phyloP scores from a whole-genome alignment of 92 coral and sea anemone genomes.

The Porites divaricata region DNA sequence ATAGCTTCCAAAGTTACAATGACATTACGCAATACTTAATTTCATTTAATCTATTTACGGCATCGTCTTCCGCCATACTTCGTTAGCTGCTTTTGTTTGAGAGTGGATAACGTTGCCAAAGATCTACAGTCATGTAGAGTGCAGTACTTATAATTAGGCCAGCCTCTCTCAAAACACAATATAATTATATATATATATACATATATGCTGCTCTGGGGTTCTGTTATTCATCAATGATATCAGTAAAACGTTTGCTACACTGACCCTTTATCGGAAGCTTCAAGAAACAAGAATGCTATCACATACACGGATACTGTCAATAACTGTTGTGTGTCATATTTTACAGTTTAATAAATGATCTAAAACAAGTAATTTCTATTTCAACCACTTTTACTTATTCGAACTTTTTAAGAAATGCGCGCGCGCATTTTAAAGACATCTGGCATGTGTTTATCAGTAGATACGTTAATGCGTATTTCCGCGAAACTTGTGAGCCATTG shows the following conservation, averaged over 20 bases:
- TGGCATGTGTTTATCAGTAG: not conserved
- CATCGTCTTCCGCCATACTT: not conserved
- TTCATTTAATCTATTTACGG: not conserved
- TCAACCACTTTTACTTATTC: not conserved
- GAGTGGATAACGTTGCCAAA: not conserved
- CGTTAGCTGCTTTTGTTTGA: not conserved
- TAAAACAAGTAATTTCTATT: no score
- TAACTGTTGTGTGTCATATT: no score
- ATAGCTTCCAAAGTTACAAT: no score
- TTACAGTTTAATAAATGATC: no score
- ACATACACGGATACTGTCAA: no score
- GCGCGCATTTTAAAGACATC: not conserved
- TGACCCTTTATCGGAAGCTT: not conserved
- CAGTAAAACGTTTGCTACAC: not conserved
- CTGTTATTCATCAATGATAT: not conserved
- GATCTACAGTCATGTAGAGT: not conserved
- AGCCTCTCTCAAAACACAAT: no score
- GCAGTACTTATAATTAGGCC: no score
- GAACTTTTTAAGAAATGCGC: not conserved
- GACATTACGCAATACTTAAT: no score
- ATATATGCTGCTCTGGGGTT: no score
- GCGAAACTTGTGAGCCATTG: not conserved
- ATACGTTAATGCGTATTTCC: not conserved
- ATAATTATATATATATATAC: no score
- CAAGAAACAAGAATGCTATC: not conserved